Evolutionary conservation across 2,113 vertebrate genomes (phyloP).

Genomic region (Lophochroa leadbeateri): DNA sequence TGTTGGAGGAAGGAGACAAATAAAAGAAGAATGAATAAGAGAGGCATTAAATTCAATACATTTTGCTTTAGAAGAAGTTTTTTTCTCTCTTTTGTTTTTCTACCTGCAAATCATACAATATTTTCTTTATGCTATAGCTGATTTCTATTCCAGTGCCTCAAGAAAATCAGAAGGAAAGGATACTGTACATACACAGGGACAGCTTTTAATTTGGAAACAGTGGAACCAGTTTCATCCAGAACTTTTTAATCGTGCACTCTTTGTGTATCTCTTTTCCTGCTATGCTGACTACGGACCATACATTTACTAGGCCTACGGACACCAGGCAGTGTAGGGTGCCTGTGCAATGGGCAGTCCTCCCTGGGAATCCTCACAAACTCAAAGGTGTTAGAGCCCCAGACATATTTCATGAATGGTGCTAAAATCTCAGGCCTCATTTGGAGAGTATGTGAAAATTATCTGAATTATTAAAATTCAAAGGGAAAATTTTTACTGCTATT

Average conservation of each 20-base stretch:
- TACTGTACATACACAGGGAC: not conserved
- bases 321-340: not conserved
- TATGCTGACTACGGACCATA: not conserved
- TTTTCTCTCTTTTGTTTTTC: accelerated
- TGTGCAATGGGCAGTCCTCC: not conserved
- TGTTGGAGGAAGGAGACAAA: not conserved
- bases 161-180: not conserved
- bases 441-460: not conserved
- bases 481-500: not conserved
- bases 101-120: not conserved
- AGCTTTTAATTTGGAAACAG: not conserved
- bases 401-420: not conserved
- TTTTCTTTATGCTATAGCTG: not conserved
- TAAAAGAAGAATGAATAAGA: not conserved
- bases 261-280: not conserved
- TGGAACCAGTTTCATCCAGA: not conserved
- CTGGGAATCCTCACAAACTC: not conserved
- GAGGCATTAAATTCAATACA: not conserved
- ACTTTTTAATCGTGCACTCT: not conserved
- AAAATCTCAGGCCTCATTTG: not conserved
- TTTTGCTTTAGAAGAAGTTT: not conserved
- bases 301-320: not conserved
- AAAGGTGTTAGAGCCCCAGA: not conserved
- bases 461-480: not conserved
- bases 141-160: not conserved